phyloP scores from a whole-genome alignment of 2,113 vertebrate species.

The Oreotrochilus melanogaster region DNA sequence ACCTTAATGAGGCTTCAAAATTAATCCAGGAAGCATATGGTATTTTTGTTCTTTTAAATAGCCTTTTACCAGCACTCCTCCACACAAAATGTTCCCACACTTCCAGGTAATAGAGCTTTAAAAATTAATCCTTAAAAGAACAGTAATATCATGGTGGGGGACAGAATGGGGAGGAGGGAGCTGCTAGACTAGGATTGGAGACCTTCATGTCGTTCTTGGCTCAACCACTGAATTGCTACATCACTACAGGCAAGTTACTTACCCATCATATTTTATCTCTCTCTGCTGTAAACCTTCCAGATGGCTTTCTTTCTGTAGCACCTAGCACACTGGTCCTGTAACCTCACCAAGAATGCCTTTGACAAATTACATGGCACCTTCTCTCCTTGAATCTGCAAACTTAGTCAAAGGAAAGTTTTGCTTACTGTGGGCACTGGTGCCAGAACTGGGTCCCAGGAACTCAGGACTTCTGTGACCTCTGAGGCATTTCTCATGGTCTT shows the following conservation, averaged over 20 bases:
- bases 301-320: background rate
- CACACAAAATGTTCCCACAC: conserved; percentile 70
- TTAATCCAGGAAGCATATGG: conserved; percentile 79
- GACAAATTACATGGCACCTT: background rate
- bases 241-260: background rate
- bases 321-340: background rate
- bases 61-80: conserved; percentile 74
- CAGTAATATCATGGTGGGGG: background rate
- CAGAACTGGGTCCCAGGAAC: background rate
- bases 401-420: background rate
- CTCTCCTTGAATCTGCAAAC: conserved; percentile 1
- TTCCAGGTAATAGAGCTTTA: conserved; percentile 67
- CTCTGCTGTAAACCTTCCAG: background rate
- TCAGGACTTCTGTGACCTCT: background rate
- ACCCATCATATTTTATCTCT: background rate
- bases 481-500: background rate
- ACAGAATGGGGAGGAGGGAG: background rate
- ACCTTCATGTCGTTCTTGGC: background rate
- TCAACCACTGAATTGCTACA: background rate
- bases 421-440: rapidly evolving
- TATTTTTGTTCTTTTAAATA: conserved; percentile 80
- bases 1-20: conserved; percentile 79
- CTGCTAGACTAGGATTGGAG: background rate
- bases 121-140: conserved; percentile 30
- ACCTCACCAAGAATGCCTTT: background rate